Conservation (phyloP, 2,888 invertebrate species). For the Ichneumoninae sp. region DNA sequence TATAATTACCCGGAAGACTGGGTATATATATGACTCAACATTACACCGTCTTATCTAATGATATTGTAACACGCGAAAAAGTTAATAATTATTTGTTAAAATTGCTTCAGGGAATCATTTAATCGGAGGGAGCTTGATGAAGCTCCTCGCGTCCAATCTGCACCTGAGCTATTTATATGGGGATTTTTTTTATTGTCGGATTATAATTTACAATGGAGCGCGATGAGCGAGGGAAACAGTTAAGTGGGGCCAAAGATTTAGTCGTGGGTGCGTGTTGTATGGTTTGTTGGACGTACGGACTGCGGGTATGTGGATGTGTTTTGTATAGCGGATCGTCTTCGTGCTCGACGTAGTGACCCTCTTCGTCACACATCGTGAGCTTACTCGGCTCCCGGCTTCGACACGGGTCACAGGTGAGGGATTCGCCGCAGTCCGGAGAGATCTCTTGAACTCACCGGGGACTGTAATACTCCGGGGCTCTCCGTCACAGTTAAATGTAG, state of each 20-base stretch:
- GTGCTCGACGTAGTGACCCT: conserved; percentile 60
- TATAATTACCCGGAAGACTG: conserved; percentile 66
- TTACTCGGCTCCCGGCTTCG: conserved; percentile 54
- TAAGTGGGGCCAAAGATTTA: conserved; percentile 47
- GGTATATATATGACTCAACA: conserved; percentile 14
- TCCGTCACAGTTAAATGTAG: conserved; percentile 7
- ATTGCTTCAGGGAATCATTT: conserved; percentile 35
- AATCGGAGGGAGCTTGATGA: background rate
- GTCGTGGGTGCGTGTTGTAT: conserved; percentile 14
- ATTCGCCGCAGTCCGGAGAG: conserved; percentile 68
- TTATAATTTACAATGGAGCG: conserved; percentile 56
- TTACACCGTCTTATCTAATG: background rate
- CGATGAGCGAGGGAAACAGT: conserved; percentile 42
- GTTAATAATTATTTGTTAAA: conserved; percentile 29
- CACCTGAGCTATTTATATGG: background rate
- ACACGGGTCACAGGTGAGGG: conserved; percentile 80
- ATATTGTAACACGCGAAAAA: conserved; percentile 60
- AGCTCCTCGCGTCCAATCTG: conserved; percentile 13
- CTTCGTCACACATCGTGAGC: conserved; percentile 76
- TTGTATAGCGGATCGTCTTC: conserved; percentile 48
- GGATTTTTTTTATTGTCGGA: conserved; percentile 28
- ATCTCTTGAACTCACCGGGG: conserved; percentile 9
- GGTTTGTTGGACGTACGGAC: background rate
- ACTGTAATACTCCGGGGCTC: background rate
- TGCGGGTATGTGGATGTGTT: conserved; percentile 35